Conservation (phyloP, 2,888 invertebrate genomes). For the Dendrolimus pini region DNA sequence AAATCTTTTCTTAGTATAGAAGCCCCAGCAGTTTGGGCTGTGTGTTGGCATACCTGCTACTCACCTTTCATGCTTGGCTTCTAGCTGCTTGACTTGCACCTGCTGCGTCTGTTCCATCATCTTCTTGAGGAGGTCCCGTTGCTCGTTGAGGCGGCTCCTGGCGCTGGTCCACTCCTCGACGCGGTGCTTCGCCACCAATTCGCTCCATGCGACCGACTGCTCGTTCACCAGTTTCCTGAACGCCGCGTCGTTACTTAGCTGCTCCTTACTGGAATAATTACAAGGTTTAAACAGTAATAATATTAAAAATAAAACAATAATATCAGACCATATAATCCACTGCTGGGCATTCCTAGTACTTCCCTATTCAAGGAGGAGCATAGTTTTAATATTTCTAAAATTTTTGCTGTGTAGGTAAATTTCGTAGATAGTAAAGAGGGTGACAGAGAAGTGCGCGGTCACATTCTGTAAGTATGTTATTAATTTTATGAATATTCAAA, state of each 20-base stretch:
- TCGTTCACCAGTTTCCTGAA: constrained; percentile 91
- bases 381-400: too few relatives aligned
- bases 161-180: constrained; percentile 90
- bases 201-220: constrained; percentile 96
- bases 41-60: too few relatives aligned
- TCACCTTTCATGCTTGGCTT: constrained; percentile 90
- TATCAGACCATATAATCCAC: neutral
- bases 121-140: constrained; percentile 82
- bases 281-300: neutral
- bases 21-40: too few relatives aligned
- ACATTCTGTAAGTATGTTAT: too few relatives aligned
- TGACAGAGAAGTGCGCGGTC: too few relatives aligned
- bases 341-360: too few relatives aligned
- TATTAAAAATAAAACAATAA: constrained; percentile 2
- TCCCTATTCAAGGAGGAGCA: too few relatives aligned
- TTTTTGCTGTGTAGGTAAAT: too few relatives aligned
- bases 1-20: too few relatives aligned
- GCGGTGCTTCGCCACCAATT: constrained; percentile 89
- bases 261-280: constrained; percentile 80
- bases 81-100: constrained; percentile 91
- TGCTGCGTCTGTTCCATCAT: constrained; percentile 90
- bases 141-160: constrained; percentile 89
- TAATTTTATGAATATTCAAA: too few relatives aligned
- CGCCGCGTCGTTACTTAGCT: constrained; percentile 85
- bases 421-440: too few relatives aligned